Evolutionary conservation across 2,113 vertebrate species (phyloP).

Genomic region (Chauna torquata): DNA sequence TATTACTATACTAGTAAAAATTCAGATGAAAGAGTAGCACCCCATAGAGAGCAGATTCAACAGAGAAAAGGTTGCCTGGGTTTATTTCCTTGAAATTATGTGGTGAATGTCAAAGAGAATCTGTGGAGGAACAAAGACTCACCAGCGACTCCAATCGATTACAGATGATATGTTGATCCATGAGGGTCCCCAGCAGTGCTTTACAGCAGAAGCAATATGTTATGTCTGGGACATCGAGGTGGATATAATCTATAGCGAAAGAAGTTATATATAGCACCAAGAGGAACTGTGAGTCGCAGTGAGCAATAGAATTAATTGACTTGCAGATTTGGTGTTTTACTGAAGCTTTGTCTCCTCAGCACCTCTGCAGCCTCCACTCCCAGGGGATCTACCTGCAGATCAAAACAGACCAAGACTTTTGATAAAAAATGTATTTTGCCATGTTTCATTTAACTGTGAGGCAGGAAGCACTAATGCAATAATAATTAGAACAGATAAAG

Average conservation of each 20-base stretch:
- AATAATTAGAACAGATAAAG: not conserved
- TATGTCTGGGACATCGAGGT: not conserved
- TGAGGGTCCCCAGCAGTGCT: constrained; percentile 7
- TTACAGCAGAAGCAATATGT: constrained; percentile 25
- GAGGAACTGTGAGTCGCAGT: not conserved
- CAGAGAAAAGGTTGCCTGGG: not conserved
- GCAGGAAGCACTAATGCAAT: not conserved
- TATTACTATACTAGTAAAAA: not conserved
- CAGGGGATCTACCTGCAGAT: not conserved
- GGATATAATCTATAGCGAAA: not conserved
- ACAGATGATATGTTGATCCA: constrained; percentile 33
- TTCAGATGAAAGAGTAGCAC: not conserved
- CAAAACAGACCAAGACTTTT: constrained; percentile 4
- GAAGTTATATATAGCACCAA: constrained; percentile 3
- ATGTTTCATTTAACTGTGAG: not conserved
- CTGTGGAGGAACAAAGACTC: constrained; percentile 25
- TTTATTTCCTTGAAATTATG: constrained; percentile 48
- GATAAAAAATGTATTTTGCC: not conserved
- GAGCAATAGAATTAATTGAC: constrained; percentile 44
- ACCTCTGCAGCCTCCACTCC: not conserved
- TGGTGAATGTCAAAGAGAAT: not conserved
- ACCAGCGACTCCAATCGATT: constrained; percentile 33
- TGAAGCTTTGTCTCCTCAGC: constrained; percentile 11
- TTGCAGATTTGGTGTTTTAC: not conserved
- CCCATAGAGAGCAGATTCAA: not conserved